Conservation (phyloP, 2,888 invertebrate species). For the Argyresthia goedartella region DNA sequence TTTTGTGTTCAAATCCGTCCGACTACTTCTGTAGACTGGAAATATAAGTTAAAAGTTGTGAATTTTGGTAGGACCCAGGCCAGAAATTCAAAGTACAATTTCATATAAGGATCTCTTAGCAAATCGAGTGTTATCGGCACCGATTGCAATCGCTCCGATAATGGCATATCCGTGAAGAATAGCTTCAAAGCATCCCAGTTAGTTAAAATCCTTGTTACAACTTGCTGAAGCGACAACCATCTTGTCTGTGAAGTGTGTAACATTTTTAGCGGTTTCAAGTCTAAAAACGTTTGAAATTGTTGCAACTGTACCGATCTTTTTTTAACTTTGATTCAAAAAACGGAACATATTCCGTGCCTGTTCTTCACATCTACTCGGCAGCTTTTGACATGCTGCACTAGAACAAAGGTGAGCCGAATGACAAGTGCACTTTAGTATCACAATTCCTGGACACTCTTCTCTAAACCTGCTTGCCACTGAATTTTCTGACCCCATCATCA, state of each 20-base stretch:
- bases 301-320: neutral
- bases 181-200: neutral
- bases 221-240: neutral
- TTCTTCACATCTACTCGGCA: conserved; percentile 10
- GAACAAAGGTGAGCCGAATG: conserved; percentile 12
- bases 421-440: conserved; percentile 11
- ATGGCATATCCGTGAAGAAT: neutral
- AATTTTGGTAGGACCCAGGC: neutral
- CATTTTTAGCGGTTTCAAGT: neutral
- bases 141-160: neutral
- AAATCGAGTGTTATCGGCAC: neutral
- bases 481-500: conserved; percentile 11
- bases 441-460: conserved; percentile 9
- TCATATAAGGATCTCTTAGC: neutral
- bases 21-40: no score
- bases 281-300: neutral
- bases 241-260: neutral
- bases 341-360: conserved; percentile 11
- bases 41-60: no score
- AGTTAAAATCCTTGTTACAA: neutral
- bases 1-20: neutral
- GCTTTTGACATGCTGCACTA: conserved; percentile 8
- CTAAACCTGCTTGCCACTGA: conserved; percentile 10
- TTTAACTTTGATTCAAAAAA: conserved; percentile 10
- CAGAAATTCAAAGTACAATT: neutral